phyloP scores from a whole-genome alignment of 2,113 vertebrate species.

The Hoplias malabaricus region DNA sequence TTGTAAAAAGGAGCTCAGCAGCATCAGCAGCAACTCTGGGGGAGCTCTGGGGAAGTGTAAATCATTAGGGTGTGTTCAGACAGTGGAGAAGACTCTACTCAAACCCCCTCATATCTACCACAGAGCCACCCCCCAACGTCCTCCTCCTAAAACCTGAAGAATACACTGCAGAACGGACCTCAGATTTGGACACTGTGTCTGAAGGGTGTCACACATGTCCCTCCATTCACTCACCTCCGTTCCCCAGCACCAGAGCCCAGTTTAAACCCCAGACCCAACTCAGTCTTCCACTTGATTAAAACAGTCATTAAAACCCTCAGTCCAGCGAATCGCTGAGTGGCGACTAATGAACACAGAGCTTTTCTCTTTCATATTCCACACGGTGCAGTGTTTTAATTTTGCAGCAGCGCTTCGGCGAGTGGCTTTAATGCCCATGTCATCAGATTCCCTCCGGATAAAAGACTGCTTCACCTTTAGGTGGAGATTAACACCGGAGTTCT shows the following conservation, averaged over 20 bases:
- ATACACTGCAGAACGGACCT: too few relatives aligned
- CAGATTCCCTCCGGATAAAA: conserved; percentile 50
- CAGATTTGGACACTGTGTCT: background rate
- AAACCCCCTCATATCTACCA: too few relatives aligned
- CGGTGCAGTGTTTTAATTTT: conserved; percentile 24
- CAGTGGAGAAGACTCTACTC: too few relatives aligned
- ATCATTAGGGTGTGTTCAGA: too few relatives aligned
- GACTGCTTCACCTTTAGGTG: conserved; percentile 35
- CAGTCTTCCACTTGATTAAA: conserved; percentile 52
- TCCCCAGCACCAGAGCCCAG: background rate
- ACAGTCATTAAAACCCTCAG: conserved; percentile 58
- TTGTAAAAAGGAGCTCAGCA: too few relatives aligned
- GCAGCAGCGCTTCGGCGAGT: conserved; percentile 10
- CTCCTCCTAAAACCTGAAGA: too few relatives aligned
- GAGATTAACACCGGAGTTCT: background rate
- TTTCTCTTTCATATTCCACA: conserved; percentile 35
- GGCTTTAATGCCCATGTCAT: conserved; percentile 46
- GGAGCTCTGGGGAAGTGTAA: too few relatives aligned
- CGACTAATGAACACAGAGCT: conserved; percentile 51
- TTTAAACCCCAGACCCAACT: background rate
- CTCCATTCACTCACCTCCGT: background rate
- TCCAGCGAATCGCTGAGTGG: conserved; percentile 10
- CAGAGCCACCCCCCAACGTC: too few relatives aligned
- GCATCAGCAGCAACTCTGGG: too few relatives aligned
- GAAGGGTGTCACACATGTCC: background rate